These are phyloP conservation scores for Caerostris darwini DNA, from an alignment of 1,140 invertebrate genomes.

Conservation along the genomic window DNA sequence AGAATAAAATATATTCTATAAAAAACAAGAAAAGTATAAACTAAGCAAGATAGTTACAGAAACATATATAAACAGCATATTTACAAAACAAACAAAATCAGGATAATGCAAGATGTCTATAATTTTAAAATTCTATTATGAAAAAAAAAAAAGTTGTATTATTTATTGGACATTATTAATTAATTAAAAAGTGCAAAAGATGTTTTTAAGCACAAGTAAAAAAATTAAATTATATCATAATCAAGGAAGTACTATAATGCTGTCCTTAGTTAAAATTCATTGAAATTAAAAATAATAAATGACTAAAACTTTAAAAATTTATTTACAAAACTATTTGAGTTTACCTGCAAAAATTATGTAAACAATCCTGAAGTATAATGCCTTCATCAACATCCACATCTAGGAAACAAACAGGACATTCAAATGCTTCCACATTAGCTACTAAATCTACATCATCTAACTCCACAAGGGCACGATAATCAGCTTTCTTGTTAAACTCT, in stretches of 20 bases:
- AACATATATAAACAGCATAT: no score
- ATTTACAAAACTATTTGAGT: not conserved
- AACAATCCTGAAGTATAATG: constrained; percentile 91
- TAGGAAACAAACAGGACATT: constrained; percentile 92
- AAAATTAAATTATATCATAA: not conserved
- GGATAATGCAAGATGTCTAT: no score
- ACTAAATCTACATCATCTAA: constrained; percentile 87
- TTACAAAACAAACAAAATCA: no score
- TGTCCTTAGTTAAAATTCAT: no score
- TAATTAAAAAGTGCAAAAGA: no score
- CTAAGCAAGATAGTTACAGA: no score
- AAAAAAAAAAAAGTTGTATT: not conserved
- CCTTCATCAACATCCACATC: constrained; percentile 87
- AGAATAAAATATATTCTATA: not conserved
- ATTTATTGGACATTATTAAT: no score
- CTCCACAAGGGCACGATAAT: constrained; percentile 82
- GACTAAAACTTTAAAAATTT: not conserved
- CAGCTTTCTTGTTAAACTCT: constrained; percentile 67
- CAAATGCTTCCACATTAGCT: constrained; percentile 88
- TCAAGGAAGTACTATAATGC: not conserved
- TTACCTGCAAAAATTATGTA: constrained; percentile 93
- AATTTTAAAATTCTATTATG: not conserved
- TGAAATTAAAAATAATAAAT: not conserved
- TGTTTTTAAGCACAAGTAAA: not conserved
- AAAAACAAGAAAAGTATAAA: not conserved